Percentiles rank a stretch among this genome's conserved stretches.
Conservation (phyloP, 2,113 vertebrate genomes). For the Tauraco erythrolophus region DNA sequence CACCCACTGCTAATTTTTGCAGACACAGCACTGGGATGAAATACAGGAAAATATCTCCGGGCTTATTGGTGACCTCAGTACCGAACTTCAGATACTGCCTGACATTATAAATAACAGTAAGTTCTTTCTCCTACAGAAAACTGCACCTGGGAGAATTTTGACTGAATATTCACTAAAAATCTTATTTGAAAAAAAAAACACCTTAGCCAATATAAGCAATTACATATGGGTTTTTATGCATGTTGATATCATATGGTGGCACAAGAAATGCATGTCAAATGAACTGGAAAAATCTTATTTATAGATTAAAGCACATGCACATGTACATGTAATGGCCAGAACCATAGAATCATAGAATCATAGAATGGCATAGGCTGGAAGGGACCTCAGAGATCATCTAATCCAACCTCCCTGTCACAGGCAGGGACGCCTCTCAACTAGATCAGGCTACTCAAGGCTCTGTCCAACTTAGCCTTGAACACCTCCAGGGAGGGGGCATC, state of each 20-base stretch:
- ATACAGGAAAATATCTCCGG: background rate
- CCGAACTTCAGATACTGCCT: slow-evolving; percentile 69
- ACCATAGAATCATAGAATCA: background rate
- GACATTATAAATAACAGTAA: background rate
- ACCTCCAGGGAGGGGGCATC: too few relatives aligned
- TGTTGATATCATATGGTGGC: background rate
- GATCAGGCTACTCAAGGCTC: too few relatives aligned
- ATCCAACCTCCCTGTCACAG: too few relatives aligned
- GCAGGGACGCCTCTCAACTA: too few relatives aligned
- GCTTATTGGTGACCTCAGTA: background rate
- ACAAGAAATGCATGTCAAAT: background rate
- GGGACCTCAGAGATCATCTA: too few relatives aligned
- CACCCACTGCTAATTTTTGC: background rate
- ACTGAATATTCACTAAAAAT: background rate
- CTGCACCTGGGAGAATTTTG: background rate
- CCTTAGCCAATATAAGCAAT: background rate
- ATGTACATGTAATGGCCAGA: rapidly evolving
- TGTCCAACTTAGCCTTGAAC: too few relatives aligned
- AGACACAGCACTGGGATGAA: background rate
- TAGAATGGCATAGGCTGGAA: too few relatives aligned
- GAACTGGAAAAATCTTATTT: background rate
- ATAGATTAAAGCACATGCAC: background rate
- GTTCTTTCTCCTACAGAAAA: background rate
- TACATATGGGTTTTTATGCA: background rate
- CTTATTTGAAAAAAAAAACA: background rate